Base-by-base conservation (phyloP, 1,140 invertebrate genomes). In the Andrena cerasifolii region DNA sequence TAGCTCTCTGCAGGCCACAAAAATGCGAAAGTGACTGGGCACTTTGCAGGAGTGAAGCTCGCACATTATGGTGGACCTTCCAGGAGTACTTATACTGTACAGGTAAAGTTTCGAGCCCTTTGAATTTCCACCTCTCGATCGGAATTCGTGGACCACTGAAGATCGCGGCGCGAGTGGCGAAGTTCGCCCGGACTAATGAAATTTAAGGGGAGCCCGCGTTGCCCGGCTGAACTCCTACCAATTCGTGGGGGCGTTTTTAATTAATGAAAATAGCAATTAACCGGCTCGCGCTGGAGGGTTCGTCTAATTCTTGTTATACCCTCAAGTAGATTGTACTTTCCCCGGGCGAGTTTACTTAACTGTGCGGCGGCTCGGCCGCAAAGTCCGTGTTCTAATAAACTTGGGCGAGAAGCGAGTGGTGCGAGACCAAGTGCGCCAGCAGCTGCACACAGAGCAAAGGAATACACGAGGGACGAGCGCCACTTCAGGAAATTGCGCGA, bases 401-500 rank as follows among this genome's bases (percentile, higher is more conserved):
- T 77, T 68, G 31, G 26, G 40, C 16, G 16, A 40, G 51, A 28
- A 14, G 36, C 62, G 58, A 67, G 51, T 51, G 36, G 75, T 54
- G 75, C 67, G 24, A n/a, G n/a, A 26, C 67, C 12, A 45, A 56
- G 75, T 51, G 68, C 47, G 53, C 47, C 61, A 65, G 71, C 61
- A 65, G 71, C 71, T 56, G 72, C 72, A 75, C 72, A 66, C 36
- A 65, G 3, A 10, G 59, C 14, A n/a, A 14, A 18, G 63, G 40
- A 68, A 72, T 72, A 78, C 68, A 63, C 47, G 16, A 58, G 45
- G 43, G 66, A 61, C 43, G 31, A 59, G 31, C 65, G 66, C 65
- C 72, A 79, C 71, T 79, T 75, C 61, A 79, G 71, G 61, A 79
- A 79, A 79, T 79, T 79, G 72, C 71, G 72, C 61, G 49, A 79